Percentiles rank a stretch among this genome's conserved stretches.
These are phyloP conservation scores for Actinemys pallida DNA, from an alignment of 2,113 vertebrate genomes.

Conservation along the genomic window DNA sequence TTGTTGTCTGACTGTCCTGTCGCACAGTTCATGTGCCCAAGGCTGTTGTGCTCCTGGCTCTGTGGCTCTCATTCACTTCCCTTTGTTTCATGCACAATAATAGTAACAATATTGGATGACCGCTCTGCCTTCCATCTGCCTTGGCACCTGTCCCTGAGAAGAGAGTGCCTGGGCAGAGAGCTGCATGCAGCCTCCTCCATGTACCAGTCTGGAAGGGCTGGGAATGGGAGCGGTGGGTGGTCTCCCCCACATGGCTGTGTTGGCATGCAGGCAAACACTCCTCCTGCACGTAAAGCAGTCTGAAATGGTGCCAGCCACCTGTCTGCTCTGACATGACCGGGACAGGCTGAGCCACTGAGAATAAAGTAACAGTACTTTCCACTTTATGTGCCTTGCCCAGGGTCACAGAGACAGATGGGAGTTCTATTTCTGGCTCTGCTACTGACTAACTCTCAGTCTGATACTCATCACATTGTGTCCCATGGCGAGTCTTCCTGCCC, in stretches of 20 bases:
- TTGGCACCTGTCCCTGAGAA: conserved; percentile 16
- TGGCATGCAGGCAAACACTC: neutral
- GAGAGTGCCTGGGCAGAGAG: neutral
- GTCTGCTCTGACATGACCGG: accelerated
- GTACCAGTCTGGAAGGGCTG: conserved; percentile 28
- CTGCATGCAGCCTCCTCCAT: accelerated
- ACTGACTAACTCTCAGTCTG: neutral
- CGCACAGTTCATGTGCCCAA: conserved; percentile 29
- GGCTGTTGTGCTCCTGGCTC: neutral
- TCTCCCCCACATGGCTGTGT: neutral
- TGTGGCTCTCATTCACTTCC: neutral
- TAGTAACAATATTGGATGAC: conserved; percentile 31
- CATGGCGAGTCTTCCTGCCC: neutral
- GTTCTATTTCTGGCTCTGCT: neutral
- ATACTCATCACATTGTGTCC: accelerated
- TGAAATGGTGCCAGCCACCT: neutral
- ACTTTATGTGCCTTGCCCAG: accelerated
- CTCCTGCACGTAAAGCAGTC: accelerated
- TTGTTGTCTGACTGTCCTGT: neutral
- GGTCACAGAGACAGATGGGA: neutral
- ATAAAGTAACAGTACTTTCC: neutral
- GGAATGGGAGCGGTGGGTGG: neutral
- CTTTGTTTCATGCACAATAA: neutral
- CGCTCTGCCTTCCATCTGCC: conserved; percentile 30
- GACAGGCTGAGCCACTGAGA: neutral